Evolutionary conservation across 2,797 vertebrate species (phyloP).

Genomic region (Sebastes melanostomus): DNA sequence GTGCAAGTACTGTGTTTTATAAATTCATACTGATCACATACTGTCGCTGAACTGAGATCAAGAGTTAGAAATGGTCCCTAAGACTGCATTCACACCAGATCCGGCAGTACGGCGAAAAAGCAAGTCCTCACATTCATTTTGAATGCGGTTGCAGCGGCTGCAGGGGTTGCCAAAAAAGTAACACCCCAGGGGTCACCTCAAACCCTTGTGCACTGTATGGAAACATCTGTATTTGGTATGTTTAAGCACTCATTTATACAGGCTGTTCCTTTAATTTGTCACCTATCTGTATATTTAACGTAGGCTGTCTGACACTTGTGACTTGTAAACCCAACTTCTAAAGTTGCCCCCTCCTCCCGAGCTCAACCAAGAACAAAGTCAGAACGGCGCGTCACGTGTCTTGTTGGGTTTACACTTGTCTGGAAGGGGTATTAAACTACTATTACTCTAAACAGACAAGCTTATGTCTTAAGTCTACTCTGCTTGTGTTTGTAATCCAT

Average conservation of each 20-base stretch:
- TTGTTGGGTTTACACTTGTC: not conserved
- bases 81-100: not conserved
- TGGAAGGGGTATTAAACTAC: not conserved
- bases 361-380: not conserved
- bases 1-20: not conserved
- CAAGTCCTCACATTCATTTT: not conserved
- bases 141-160: no score
- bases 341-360: not conserved
- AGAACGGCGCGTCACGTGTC: not conserved
- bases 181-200: not conserved
- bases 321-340: not conserved
- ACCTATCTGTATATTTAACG: not conserved
- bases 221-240: not conserved
- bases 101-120: no score
- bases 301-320: not conserved
- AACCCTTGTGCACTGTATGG: not conserved
- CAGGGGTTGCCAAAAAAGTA: no score
- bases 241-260: not conserved
- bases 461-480: not conserved
- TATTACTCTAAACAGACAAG: not conserved
- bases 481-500: not conserved
- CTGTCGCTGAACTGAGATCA: conserved; percentile 26
- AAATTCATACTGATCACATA: conserved; percentile 7
- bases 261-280: not conserved
- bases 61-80: conserved; percentile 9